Base-by-base conservation (phyloP, 2,888 invertebrate genomes). In the Oithona nana region DNA sequence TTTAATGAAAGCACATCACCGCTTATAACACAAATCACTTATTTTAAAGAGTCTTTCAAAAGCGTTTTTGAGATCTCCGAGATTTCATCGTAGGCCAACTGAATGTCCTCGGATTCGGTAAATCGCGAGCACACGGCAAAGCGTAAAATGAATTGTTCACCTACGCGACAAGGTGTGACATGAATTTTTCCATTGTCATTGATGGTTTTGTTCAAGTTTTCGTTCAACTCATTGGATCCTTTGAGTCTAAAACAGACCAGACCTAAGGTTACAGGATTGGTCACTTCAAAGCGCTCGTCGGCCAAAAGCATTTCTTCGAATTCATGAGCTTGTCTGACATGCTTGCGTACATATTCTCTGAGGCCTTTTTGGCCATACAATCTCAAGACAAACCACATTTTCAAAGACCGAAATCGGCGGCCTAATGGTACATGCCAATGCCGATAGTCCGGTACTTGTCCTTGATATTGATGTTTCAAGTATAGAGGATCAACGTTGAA, bases 401-500 rank as follows among this genome's bases (percentile, higher is more conserved):
- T 94, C 24, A 94, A 74, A 0, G 94, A 81, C 56, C 93, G 80
- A 72, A 94, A 93, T 67, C 90, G 77, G 1, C 93, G 78, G 0
- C 90, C 62, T 16, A 62, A 28, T 16, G 62, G 62, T 11, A 62
- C 57, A n/a, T 62, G 62, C 62, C 62, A 62, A 54, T 62, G 62
- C 67, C 81, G 74, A 66, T 79, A 80, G 68, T 81, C 84, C 0
- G 80, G 80, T 8, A 79, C 77, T 65, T 69, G 66, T 1, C 69
- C 69, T 57, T 73, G 71, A 57, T 71, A 67, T 48, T 78, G 71
- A 70, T 88, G 85, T 66, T 83, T 80, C 63, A 93, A 76, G 71
- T 90, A 95, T 64, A 88, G 82, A 66, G 95, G 82, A 69, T 95
- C 90, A 0, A 94, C 88, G 67, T 84, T 87, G 70, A 95, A 86